phyloP scores from a whole-genome alignment of 2,888 invertebrate genomes.

The Drosophila dives region DNA sequence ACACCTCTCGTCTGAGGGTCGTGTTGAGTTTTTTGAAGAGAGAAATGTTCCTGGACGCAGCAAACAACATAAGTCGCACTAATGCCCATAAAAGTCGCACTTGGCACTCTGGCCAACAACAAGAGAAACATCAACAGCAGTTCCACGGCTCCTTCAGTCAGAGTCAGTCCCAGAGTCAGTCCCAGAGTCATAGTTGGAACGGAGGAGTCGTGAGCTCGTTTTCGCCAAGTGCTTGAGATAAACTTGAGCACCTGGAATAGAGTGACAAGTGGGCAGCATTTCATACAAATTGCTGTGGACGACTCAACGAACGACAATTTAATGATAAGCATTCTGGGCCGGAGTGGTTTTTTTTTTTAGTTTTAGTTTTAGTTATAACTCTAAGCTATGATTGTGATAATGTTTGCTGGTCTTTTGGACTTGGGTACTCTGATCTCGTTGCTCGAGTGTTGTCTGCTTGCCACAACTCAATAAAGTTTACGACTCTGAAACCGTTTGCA shows the following conservation, averaged over 20 bases:
- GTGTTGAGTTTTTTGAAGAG: slow-evolving; percentile 17
- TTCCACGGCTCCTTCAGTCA: slow-evolving; percentile 11
- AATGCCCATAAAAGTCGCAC: slow-evolving; percentile 79
- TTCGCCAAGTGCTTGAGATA: slow-evolving; percentile 76
- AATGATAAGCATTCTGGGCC: slow-evolving; percentile 71
- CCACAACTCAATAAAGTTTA: slow-evolving; percentile 79
- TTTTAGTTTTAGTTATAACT: slow-evolving; percentile 10
- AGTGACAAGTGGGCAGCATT: slow-evolving; percentile 80
- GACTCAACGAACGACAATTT: slow-evolving; percentile 71
- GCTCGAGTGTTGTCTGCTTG: slow-evolving; percentile 32
- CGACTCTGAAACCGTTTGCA: slow-evolving; percentile 74
- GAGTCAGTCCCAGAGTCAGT: slow-evolving; percentile 2
- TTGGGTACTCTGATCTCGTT: not conserved
- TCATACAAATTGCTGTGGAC: slow-evolving; percentile 77
- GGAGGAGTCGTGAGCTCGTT: slow-evolving; percentile 59
- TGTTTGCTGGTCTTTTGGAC: not conserved
- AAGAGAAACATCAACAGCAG: slow-evolving; percentile 8
- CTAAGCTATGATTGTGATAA: slow-evolving; percentile 13
- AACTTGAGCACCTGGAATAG: slow-evolving; percentile 78
- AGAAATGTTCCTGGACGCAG: slow-evolving; percentile 54
- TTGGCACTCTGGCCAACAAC: slow-evolving; percentile 38
- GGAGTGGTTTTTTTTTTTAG: slow-evolving; percentile 14
- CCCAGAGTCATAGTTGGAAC: slow-evolving; percentile 2
- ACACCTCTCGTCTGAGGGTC: slow-evolving; percentile 67
- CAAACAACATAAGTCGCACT: slow-evolving; percentile 79